Evolutionary conservation across 2,888 invertebrate species (phyloP).

Genomic region (Drosophila barbarae): DNA sequence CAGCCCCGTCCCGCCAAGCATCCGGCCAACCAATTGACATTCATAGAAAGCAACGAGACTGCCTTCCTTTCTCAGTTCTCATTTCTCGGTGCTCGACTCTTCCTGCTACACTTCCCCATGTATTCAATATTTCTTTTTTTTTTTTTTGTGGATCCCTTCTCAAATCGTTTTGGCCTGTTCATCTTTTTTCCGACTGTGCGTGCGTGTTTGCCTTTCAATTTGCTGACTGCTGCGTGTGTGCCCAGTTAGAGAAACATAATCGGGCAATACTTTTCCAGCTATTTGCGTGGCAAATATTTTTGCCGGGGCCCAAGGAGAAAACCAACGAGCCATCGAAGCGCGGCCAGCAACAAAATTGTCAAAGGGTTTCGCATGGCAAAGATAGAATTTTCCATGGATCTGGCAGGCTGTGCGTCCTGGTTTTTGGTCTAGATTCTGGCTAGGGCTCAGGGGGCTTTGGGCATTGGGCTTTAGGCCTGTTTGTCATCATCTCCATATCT

Average conservation of each 20-base stretch:
- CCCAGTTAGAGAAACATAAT: conserved; percentile 52
- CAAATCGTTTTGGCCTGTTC: conserved; percentile 42
- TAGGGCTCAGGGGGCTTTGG: not conserved
- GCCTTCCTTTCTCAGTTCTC: conserved; percentile 23
- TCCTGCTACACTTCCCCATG: conserved; percentile 1
- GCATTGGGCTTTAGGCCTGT: conserved; percentile 34
- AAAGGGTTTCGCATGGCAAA: conserved; percentile 43
- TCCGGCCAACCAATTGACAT: conserved; percentile 58
- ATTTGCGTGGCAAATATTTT: conserved; percentile 61
- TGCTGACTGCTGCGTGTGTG: conserved; percentile 53
- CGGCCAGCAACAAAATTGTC: conserved; percentile 50
- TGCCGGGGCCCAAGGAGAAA: conserved; percentile 7
- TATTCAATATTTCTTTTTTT: conserved; percentile 24
- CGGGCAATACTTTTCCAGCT: conserved; percentile 57
- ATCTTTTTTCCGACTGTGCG: conserved; percentile 35
- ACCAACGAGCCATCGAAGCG: conserved; percentile 53
- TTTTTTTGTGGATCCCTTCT: conserved; percentile 27
- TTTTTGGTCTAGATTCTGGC: conserved; percentile 6
- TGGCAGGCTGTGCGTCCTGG: conserved; percentile 18
- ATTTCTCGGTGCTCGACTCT: conserved; percentile 7
- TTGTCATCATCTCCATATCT: conserved; percentile 64
- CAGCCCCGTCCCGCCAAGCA: conserved; percentile 21
- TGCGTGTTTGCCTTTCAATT: conserved; percentile 60
- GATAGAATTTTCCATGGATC: conserved; percentile 25
- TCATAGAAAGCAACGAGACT: conserved; percentile 47